Percentiles rank a stretch among this genome's conserved stretches.
These are phyloP conservation scores for Actinia tenebrosa DNA, from an alignment of 64 coral and sea anemone genomes.

Conservation along the genomic window DNA sequence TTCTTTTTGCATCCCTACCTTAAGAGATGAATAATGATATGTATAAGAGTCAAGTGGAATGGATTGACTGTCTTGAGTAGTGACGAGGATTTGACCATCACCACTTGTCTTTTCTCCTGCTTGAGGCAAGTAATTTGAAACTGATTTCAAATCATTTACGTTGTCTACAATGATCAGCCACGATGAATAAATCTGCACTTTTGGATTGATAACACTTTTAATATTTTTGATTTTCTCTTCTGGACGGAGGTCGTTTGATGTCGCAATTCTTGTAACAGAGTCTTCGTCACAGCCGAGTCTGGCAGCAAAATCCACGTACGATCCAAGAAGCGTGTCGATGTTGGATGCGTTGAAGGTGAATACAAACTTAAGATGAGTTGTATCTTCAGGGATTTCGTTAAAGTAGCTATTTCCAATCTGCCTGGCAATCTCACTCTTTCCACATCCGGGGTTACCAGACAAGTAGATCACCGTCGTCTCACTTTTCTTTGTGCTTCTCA, in stretches of 20 bases:
- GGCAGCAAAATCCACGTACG: slow-evolving; percentile 32
- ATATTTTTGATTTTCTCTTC: slow-evolving; percentile 35
- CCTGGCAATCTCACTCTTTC: not conserved
- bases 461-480: slow-evolving; percentile 18
- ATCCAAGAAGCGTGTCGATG: slow-evolving; percentile 29
- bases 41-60: slow-evolving; percentile 7
- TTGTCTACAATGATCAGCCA: slow-evolving; percentile 60
- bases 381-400: not conserved
- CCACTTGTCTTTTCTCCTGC: slow-evolving; percentile 13
- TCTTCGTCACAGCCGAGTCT: slow-evolving; percentile 30
- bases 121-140: slow-evolving; percentile 19
- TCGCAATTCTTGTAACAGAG: slow-evolving; percentile 15
- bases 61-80: slow-evolving; percentile 37
- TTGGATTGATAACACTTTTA: not conserved
- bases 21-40: slow-evolving; percentile 6
- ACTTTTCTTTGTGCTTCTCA: not conserved
- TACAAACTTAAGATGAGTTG: slow-evolving; percentile 4
- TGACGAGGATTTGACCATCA: slow-evolving; percentile 49
- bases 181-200: slow-evolving; percentile 19
- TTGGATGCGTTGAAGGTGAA: slow-evolving; percentile 49
- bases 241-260: not conserved
- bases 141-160: slow-evolving; percentile 12
- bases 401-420: slow-evolving; percentile 13
- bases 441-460: slow-evolving; percentile 22
- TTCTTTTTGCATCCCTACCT: slow-evolving; percentile 20